Base-by-base conservation (phyloP, 2,113 vertebrate genomes). In the Dasyurus viverrinus region DNA sequence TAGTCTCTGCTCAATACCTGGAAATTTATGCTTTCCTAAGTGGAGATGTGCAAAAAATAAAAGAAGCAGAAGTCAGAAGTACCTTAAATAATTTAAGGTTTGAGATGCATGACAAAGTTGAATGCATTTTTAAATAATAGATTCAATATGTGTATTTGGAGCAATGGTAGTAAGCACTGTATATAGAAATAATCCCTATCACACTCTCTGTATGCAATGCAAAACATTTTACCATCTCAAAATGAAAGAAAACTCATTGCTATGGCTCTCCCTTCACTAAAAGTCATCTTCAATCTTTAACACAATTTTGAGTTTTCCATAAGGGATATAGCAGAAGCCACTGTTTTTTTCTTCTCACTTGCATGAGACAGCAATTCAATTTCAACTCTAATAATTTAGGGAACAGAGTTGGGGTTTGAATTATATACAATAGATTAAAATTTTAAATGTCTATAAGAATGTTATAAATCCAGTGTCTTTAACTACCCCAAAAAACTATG, bases 1-100 rank as follows among this genome's bases (percentile, higher is more conserved):
- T 95, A 95, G 94, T 96, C 94, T 95, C 94, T 94, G 89, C 91
- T 93, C 95, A 55, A 7, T 95, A 95, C 8, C 95, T 97, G 97
- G 23, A 97, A 97, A 97, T 53, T 91, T 93, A 96, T 89, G 96
- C 76, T 96, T 97, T 97, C 97, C 96, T 94, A 93, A 76, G 90
- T 95, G 76, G 94, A 97, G 95, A 98, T 96, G 97, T 10, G 94
- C 8, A 96, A 84, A 98, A 97, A 95, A 95, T 93, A 97, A 94
- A 97, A 97, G 36, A 98, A 98, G 97, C 93, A 97, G 90, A 97
- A 97, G 95, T 96, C 94, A 93, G 95, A 96, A 53, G 94, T 94
- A 95, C 89, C 60, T 97, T 54, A 94, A 93, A 98, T 97, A 97
- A 97, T 97, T 93, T n/a, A 97, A 95, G 90, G 96, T 96, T 94